These are phyloP conservation scores for Propithecus perrieri DNA, from an alignment of 2,797 vertebrate genomes.

Conservation along the genomic window DNA sequence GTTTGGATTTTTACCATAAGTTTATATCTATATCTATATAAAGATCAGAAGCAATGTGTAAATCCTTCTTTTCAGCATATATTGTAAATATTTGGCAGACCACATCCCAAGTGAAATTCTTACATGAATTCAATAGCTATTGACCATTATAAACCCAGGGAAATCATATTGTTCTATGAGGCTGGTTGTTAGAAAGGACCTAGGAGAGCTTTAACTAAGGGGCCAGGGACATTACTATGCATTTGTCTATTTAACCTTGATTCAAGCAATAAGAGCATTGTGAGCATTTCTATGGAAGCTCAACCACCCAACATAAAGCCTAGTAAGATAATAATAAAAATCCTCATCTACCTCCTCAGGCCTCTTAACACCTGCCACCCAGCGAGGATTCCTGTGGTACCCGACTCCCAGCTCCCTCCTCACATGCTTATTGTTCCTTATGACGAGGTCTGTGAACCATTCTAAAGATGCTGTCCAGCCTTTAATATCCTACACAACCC, in stretches of 20 bases:
- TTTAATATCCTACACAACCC: conserved; percentile 67
- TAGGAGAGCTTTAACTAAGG: conserved; percentile 71
- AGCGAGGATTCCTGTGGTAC: conserved; percentile 63
- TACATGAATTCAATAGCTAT: conserved; percentile 69
- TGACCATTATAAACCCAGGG: conserved; percentile 66
- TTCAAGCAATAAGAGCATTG: conserved; percentile 78
- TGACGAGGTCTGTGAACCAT: conserved; percentile 72
- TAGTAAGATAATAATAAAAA: conserved; percentile 73
- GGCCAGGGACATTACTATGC: conserved; percentile 81
- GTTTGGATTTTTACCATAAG: background rate
- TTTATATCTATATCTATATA: background rate
- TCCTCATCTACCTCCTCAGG: conserved; percentile 69
- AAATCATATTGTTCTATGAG: conserved; percentile 68
- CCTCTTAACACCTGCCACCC: conserved; percentile 81
- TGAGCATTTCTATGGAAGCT: conserved; percentile 77
- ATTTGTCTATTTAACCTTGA: conserved; percentile 82
- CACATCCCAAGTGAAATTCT: conserved; percentile 60
- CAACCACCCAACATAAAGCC: conserved; percentile 71
- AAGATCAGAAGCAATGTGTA: conserved; percentile 51
- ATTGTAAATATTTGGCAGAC: conserved; percentile 61
- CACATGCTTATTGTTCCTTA: conserved; percentile 57
- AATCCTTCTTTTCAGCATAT: conserved; percentile 53
- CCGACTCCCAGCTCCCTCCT: conserved; percentile 61
- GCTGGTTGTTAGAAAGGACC: conserved; percentile 69
- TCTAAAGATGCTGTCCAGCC: conserved; percentile 72